Evolutionary conservation across 1,140 invertebrate genomes (phyloP).

Genomic region (Diorhabda elongata): DNA sequence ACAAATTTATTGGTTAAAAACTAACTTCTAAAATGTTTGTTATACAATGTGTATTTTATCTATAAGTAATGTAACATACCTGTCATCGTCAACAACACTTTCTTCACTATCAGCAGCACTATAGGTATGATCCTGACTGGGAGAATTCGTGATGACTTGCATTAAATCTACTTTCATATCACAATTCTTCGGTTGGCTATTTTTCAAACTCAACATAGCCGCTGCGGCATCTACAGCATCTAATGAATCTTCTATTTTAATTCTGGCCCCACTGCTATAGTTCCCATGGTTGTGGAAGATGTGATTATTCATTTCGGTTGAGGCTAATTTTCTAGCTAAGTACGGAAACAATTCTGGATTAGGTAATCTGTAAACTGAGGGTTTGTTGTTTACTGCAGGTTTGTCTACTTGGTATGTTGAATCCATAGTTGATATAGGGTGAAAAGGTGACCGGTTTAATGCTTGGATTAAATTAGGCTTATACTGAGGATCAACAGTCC

Average conservation of each 20-base stretch:
- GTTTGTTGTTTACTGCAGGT: slow-evolving; percentile 40
- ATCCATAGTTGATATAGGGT: slow-evolving; percentile 59
- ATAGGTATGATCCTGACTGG: slow-evolving; percentile 78
- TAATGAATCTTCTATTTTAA: slow-evolving; percentile 51
- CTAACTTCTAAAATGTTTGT: no score
- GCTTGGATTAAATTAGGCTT: slow-evolving; percentile 81
- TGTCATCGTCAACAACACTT: slow-evolving; percentile 19
- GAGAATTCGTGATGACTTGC: slow-evolving; percentile 67
- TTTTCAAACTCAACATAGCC: slow-evolving; percentile 76
- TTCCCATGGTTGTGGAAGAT: slow-evolving; percentile 11
- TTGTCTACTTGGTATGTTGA: slow-evolving; percentile 40
- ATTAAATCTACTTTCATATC: slow-evolving; percentile 45
- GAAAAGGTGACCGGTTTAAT: slow-evolving; percentile 76
- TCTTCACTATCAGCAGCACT: slow-evolving; percentile 50
- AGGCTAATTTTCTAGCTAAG: slow-evolving; percentile 63
- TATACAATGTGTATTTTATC: no score
- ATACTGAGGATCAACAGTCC: slow-evolving; percentile 90
- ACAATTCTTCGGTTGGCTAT: slow-evolving; percentile 52
- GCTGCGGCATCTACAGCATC: slow-evolving; percentile 77
- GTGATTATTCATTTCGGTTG: slow-evolving; percentile 40
- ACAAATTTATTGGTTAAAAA: no score
- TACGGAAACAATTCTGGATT: slow-evolving; percentile 76
- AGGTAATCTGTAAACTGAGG: slow-evolving; percentile 49
- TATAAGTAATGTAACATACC: slow-evolving; percentile 4
- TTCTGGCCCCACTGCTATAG: background rate